Conservation (phyloP, 2,888 invertebrate species). For the Amaurobius ferox region DNA sequence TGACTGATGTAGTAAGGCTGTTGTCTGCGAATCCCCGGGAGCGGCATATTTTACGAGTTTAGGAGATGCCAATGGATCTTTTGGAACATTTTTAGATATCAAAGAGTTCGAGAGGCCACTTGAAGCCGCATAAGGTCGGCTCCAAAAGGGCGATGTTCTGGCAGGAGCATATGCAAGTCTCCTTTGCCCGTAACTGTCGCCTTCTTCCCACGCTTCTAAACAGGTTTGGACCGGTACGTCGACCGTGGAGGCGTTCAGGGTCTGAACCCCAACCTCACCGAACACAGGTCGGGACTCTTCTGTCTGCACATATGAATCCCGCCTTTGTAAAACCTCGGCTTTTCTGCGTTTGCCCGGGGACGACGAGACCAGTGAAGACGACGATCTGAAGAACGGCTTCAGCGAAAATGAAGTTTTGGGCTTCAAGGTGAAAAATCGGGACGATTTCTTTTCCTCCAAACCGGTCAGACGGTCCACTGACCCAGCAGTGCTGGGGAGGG, state of each 20-base stretch:
- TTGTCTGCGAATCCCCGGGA: conserved; percentile 29
- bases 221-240: conserved; percentile 70
- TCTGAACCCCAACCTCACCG: conserved; percentile 64
- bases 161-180: not conserved
- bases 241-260: conserved; percentile 67
- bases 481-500: conserved; percentile 53
- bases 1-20: not conserved
- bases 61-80: conserved; percentile 38
- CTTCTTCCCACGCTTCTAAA: conserved; percentile 40
- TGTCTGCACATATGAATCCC: conserved; percentile 58
- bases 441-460: conserved; percentile 20
- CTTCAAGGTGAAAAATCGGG: conserved; percentile 55
- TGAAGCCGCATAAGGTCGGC: conserved; percentile 8
- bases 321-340: not conserved
- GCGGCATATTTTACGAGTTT: conserved; percentile 58
- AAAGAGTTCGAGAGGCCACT: not conserved
- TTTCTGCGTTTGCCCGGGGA: conserved; percentile 7
- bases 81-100: not conserved
- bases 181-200: conserved; percentile 29
- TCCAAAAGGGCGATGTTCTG: not conserved
- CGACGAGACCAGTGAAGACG: conserved; percentile 26
- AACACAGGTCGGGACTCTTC: conserved; percentile 23
- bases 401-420: conserved; percentile 56
- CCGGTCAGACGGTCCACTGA: conserved; percentile 66
- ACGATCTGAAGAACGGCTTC: conserved; percentile 32